Conservation (phyloP, 2,113 vertebrate species). For the Scortum barcoo region DNA sequence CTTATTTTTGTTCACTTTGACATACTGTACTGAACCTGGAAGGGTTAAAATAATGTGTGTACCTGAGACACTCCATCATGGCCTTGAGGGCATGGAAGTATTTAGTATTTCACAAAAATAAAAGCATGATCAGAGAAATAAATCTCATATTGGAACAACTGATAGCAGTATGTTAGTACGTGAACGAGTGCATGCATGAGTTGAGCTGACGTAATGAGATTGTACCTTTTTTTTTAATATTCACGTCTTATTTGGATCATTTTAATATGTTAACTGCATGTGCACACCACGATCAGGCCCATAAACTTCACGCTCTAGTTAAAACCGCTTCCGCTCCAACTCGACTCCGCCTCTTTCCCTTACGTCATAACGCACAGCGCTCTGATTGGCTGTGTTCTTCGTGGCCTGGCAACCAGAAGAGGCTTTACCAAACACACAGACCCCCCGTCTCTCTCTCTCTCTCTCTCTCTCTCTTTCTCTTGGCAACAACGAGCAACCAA, state of each 20-base stretch:
- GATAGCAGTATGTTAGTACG: no score
- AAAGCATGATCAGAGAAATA: no score
- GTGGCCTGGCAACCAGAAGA: conserved; percentile 84
- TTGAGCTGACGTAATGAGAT: no score
- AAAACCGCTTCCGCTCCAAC: neutral
- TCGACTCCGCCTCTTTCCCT: rapidly evolving
- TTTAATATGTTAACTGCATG: neutral
- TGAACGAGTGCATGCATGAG: no score
- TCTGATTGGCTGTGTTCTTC: conserved; percentile 83
- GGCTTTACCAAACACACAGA: conserved; percentile 66
- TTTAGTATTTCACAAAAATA: neutral
- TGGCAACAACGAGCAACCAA: neutral
- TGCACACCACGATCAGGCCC: neutral
- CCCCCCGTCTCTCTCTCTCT: no score
- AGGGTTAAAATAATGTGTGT: no score
- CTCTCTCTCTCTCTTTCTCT: no score
- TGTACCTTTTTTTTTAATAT: no score
- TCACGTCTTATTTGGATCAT: no score
- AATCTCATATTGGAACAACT: neutral
- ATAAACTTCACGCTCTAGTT: neutral
- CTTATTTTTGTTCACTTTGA: no score
- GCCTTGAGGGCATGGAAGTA: neutral
- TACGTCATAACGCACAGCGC: conserved; percentile 7
- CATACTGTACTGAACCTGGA: no score
- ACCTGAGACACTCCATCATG: neutral